Evolutionary conservation across 1,140 invertebrate species (phyloP).

Genomic region (Brachionus paranguensis): DNA sequence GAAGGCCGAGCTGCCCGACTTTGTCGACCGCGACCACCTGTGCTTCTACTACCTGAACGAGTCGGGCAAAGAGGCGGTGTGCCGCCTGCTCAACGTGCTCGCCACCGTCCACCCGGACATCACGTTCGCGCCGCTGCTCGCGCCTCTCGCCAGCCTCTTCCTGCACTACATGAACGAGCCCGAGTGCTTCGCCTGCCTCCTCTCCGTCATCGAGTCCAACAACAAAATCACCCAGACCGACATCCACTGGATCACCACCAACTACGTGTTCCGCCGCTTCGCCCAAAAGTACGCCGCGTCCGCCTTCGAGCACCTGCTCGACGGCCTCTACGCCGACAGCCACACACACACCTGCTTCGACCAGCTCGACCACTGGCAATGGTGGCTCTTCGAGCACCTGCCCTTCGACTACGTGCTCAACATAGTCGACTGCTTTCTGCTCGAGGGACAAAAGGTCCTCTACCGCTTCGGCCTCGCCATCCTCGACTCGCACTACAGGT

Average conservation of each 20-base stretch:
- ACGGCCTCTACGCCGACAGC: background rate
- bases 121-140: constrained; percentile 32
- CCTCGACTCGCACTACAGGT: background rate
- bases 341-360: background rate
- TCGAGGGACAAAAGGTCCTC: constrained; percentile 21
- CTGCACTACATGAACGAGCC: constrained; percentile 32
- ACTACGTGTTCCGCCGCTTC: constrained; percentile 20
- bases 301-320: background rate
- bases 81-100: constrained; percentile 19
- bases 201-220: constrained; percentile 25
- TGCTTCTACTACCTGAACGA: constrained; percentile 30
- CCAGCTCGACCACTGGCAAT: constrained; percentile 24
- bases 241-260: constrained; percentile 33
- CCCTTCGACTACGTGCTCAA: constrained; percentile 16
- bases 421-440: constrained; percentile 31
- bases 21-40: constrained; percentile 23
- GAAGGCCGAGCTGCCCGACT: constrained; percentile 34
- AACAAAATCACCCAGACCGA: constrained; percentile 38
- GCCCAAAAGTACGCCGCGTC: constrained; percentile 1
- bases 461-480: background rate
- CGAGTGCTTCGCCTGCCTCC: constrained; percentile 23
- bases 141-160: constrained; percentile 17
- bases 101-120: constrained; percentile 36
- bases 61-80: background rate
- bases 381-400: constrained; percentile 19